phyloP scores from a whole-genome alignment of 1,140 invertebrate species.

The Idris sp. region DNA sequence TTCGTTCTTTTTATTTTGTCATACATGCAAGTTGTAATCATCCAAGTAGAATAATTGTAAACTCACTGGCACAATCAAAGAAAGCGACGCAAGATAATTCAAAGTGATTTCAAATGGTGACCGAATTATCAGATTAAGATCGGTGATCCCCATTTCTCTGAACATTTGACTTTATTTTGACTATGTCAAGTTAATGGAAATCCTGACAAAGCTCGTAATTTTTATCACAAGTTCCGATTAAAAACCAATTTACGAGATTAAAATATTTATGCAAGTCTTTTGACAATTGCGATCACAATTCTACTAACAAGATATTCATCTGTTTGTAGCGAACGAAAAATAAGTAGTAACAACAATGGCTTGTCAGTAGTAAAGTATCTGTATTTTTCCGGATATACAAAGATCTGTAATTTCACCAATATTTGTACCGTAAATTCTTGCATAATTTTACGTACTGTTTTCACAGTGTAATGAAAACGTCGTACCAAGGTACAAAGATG shows the following conservation, averaged over 20 bases:
- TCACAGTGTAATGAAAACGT: too few species aligned
- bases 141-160: constrained; percentile 1
- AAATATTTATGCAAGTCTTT: too few species aligned
- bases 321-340: constrained; percentile 23
- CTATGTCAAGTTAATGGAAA: constrained; percentile 12
- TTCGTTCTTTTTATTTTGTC: too few species aligned
- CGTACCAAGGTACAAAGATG: too few species aligned
- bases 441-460: too few species aligned
- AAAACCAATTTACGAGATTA: too few species aligned
- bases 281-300: too few species aligned
- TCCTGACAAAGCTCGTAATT: constrained; percentile 16
- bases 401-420: too few species aligned
- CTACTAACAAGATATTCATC: constrained; percentile 2
- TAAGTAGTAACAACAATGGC: constrained; percentile 27
- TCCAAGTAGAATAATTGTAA: constrained; percentile 28
- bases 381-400: too few species aligned
- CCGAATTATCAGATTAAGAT: constrained; percentile 25
- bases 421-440: too few species aligned
- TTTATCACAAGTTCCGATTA: too few species aligned
- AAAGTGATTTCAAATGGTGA: constrained; percentile 41
- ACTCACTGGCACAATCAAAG: constrained; percentile 40
- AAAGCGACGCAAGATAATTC: constrained; percentile 49
- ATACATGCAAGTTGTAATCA: constrained; percentile 33
- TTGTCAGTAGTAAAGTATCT: too few species aligned
- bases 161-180: constrained; percentile 24